Base-by-base conservation (phyloP, 1,140 invertebrate genomes). In the Sycobia sp. region DNA sequence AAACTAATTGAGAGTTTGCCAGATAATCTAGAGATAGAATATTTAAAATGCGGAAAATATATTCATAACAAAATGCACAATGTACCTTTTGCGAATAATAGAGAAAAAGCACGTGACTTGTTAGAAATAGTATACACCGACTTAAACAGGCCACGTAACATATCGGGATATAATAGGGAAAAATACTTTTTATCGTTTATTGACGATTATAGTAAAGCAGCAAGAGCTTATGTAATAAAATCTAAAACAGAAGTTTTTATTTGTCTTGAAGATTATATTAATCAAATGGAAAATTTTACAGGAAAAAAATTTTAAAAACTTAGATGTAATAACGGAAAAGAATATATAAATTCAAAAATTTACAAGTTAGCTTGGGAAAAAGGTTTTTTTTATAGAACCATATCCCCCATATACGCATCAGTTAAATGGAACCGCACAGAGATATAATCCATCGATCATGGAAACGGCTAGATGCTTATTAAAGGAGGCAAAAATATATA, bases 391-490 rank as follows among this genome's bases (percentile, higher is more conserved):
- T 36, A 18, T 59, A 36, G 29, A 18, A 22, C 16, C 60, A 14
- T 66, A 54, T 54, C 63, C 64, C 44, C 56, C 60, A 60, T n/a
- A n/a, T n/a, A n/a, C n/a, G n/a, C n/a, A n/a, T n/a, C n/a, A n/a
- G n/a, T n/a, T n/a, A n/a, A n/a, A 59, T 23, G 66, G 64, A 20
- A 55, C 39, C 4, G 63, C 69, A 1, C 56, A 69, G 50, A 54
- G 67, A 27, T 69, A 58, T 57, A 69, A 67, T 50, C 46, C 58
- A 16, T 50, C 67, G 0, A 51, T 67, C 11, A 69, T 69, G 68
- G 25, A 69, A n/a, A 59, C 50, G 16, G 55, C 65, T 1, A 32
- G 68, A 43, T 69, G 62, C 69, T 65, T 72, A 55, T 65, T 72
- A 51, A 14, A 23, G 13, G 69, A 76, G 60, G 67, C 70, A n/a